phyloP scores from a whole-genome alignment of 2,113 vertebrate species.

The Manacus vitellinus region DNA sequence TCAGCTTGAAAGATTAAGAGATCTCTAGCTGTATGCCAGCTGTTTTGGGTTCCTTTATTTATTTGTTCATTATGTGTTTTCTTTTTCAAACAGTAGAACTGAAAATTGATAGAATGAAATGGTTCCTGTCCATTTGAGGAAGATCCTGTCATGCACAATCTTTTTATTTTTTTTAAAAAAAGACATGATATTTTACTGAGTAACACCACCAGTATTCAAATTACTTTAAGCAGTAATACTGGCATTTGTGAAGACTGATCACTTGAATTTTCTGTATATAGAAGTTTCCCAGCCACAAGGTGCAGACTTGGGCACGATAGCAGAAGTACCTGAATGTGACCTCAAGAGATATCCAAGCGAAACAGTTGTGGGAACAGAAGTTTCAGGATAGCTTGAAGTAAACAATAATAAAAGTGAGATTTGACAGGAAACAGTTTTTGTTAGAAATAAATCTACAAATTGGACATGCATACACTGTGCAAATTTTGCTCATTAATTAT shows the following conservation, averaged over 20 bases:
- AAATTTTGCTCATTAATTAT: background rate
- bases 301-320: background rate
- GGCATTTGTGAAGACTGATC: background rate
- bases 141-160: background rate
- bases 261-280: background rate
- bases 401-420: background rate
- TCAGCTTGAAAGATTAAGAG: background rate
- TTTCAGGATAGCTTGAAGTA: background rate
- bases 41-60: background rate
- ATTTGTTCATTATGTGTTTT: background rate
- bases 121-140: background rate
- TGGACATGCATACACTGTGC: background rate
- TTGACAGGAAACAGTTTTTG: background rate
- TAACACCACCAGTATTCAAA: rapidly evolving
- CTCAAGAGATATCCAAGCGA: background rate
- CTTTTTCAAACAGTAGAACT: background rate
- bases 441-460: background rate
- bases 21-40: background rate
- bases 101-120: background rate
- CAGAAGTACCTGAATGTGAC: background rate
- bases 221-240: background rate
- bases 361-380: background rate
- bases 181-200: background rate
- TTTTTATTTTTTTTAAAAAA: background rate
- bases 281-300: background rate